Percentiles rank a stretch among this genome's conserved stretches.
These are phyloP conservation scores for Brachionus angularis DNA, from an alignment of 1,140 invertebrate genomes.

Conservation along the genomic window DNA sequence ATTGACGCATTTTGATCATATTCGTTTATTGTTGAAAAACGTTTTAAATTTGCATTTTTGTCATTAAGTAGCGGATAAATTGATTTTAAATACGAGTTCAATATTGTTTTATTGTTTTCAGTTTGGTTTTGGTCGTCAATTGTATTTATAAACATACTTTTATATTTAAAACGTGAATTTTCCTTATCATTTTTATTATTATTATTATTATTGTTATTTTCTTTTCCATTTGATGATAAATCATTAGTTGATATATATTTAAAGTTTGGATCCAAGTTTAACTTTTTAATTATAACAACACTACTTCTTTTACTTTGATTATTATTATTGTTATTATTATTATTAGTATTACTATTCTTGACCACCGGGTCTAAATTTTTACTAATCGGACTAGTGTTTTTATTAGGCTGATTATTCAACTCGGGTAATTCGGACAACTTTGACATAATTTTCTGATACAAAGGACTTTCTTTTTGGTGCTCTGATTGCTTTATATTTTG, in stretches of 20 bases:
- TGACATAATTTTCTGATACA: constrained; percentile 39
- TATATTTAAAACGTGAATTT: neutral
- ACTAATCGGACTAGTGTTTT: too few relatives aligned
- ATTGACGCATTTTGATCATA: constrained; percentile 1
- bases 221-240: neutral
- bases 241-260: neutral
- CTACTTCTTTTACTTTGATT: neutral
- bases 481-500: too few relatives aligned
- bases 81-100: too few relatives aligned
- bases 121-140: too few relatives aligned
- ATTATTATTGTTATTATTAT: neutral
- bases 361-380: too few relatives aligned
- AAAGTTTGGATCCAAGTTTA: too few relatives aligned
- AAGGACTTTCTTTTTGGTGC: neutral
- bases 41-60: too few relatives aligned
- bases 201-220: neutral
- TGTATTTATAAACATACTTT: constrained; percentile 11
- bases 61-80: too few relatives aligned
- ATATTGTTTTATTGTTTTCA: too few relatives aligned
- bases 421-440: constrained; percentile 39
- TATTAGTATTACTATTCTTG: too few relatives aligned
- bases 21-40: too few relatives aligned
- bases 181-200: neutral
- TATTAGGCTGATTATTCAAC: too few relatives aligned
- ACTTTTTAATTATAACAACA: neutral